Evolutionary conservation across 2,888 invertebrate genomes (phyloP).

Genomic region (Stenotaenia linearis): DNA sequence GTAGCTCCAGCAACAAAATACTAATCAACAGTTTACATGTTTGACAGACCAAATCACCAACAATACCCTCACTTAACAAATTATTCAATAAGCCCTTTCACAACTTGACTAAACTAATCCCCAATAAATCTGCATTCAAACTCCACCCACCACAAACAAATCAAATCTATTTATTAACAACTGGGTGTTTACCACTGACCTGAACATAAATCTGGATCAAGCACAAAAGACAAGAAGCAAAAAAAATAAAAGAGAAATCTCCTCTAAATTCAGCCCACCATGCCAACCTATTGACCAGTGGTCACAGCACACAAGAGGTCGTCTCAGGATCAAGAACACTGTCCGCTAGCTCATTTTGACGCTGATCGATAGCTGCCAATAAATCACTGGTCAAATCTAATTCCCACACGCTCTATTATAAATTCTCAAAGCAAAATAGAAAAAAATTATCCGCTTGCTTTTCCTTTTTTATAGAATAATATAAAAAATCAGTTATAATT

Average conservation of each 20-base stretch:
- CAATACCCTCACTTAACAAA: too few species aligned
- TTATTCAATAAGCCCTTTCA: too few species aligned
- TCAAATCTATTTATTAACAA: neutral
- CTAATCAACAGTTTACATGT: too few species aligned
- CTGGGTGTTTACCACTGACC: neutral
- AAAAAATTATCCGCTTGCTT: too few species aligned
- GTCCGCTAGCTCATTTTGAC: constrained; percentile 11
- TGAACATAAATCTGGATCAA: constrained; percentile 11
- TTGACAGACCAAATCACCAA: too few species aligned
- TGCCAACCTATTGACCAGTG: constrained; percentile 14
- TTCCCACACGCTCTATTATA: neutral
- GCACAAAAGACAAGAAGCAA: neutral
- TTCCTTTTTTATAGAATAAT: too few species aligned
- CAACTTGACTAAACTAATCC: too few species aligned
- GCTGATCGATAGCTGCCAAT: constrained; percentile 13
- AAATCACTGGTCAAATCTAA: neutral
- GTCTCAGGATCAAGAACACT: constrained; percentile 19
- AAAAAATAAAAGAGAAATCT: neutral
- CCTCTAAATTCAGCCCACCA: neutral
- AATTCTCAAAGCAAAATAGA: neutral
- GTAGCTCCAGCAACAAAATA: too few species aligned
- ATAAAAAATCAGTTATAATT: too few species aligned
- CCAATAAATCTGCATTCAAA: neutral
- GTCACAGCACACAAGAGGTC: constrained; percentile 13
- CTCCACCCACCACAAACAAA: neutral